These are phyloP conservation scores for Loriculus beryllinus DNA, from an alignment of 2,797 vertebrate genomes.

Conservation along the genomic window DNA sequence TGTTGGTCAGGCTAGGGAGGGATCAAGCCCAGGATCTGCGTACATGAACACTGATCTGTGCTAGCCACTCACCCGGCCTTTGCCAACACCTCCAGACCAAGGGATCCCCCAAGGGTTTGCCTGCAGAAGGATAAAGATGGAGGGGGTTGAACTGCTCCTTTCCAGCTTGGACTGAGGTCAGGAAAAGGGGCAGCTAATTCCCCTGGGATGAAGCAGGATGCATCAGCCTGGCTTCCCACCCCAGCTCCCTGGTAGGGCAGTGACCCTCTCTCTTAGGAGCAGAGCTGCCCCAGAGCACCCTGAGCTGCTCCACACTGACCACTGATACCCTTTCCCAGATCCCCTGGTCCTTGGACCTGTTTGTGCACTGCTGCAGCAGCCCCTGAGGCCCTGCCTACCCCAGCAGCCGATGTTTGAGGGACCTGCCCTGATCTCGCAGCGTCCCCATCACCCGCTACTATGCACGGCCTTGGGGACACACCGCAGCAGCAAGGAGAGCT, in stretches of 20 bases:
- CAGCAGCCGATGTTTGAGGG: not conserved
- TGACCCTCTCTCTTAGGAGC: not conserved
- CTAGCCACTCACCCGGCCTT: not conserved
- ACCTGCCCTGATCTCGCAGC: not conserved
- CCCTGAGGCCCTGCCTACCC: not conserved
- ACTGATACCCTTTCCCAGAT: not conserved
- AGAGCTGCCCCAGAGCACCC: not conserved
- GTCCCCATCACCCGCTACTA: not conserved
- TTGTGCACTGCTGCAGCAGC: rapidly evolving
- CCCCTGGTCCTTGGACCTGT: not conserved
- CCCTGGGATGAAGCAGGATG: not conserved
- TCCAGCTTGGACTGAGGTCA: not conserved
- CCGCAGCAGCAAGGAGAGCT: not conserved
- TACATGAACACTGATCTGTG: not conserved
- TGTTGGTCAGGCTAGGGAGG: not conserved
- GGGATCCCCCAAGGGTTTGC: not conserved
- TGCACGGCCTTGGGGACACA: rapidly evolving
- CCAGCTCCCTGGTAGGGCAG: not conserved
- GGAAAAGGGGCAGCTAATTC: not conserved
- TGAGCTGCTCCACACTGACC: rapidly evolving
- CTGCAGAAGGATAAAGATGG: not conserved
- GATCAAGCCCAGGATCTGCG: not conserved
- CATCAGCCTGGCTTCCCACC: not conserved
- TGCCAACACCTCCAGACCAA: not conserved
- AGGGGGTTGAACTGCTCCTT: not conserved